These are phyloP conservation scores for Lucilia cuprina DNA, from an alignment of 1,140 invertebrate genomes.

Conservation along the genomic window DNA sequence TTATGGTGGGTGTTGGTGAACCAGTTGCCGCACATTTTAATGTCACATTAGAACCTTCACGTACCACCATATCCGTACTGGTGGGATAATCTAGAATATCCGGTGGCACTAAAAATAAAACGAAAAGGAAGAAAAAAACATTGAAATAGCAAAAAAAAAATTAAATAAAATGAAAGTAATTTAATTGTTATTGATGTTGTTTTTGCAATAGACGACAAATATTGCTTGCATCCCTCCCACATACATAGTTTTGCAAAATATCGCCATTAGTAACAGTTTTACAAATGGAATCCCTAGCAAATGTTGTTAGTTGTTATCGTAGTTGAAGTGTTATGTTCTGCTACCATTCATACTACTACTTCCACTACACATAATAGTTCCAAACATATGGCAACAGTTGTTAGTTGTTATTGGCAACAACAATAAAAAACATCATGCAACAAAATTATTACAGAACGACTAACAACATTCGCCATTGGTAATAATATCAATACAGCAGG, in stretches of 20 bases:
- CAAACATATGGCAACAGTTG: neutral
- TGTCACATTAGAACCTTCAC: conserved; percentile 85
- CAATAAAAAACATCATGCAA: neutral
- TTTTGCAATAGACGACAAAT: neutral
- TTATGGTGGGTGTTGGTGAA: conserved; percentile 82
- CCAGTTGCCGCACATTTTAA: conserved; percentile 85
- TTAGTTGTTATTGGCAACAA: neutral
- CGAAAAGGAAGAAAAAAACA: no score
- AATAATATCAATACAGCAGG: neutral
- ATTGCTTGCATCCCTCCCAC: neutral
- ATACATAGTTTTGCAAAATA: neutral
- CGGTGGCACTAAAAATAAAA: conserved; percentile 92
- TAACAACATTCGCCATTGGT: no score
- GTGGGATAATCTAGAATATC: conserved; percentile 87
- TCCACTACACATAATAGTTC: neutral
- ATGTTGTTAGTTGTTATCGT: neutral
- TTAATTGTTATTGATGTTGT: conserved; percentile 30
- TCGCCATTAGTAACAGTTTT: neutral
- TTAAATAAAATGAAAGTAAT: conserved; percentile 1
- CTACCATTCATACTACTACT: neutral
- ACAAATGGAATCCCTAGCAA: no score
- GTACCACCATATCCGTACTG: conserved; percentile 85
- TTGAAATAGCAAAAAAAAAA: no score
- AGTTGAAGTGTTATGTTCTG: neutral
- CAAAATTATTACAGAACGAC: neutral